Evolutionary conservation across 2,888 invertebrate genomes (phyloP), one percentile per base, ranked within the genome.

Genomic region (Dasysyrphus albostriatus): DNA sequence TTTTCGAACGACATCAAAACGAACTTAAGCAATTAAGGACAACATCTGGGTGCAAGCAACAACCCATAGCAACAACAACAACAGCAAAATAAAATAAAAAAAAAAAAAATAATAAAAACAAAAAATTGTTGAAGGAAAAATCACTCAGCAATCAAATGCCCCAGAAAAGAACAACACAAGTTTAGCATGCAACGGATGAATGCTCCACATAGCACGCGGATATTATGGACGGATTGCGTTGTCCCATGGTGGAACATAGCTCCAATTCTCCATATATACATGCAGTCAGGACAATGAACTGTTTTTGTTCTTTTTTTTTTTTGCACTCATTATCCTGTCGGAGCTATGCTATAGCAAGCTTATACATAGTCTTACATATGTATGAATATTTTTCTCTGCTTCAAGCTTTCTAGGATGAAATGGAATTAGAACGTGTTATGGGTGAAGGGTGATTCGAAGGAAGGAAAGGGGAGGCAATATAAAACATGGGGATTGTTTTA

Each of bases 11-110:
- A 87, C 87, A 87, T 82, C 87, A 61, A 87, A 87, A 82, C 75
- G 82, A 87, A 87, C 82, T 87, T 79, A 83, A 82, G 78, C 82
- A 87, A 87, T 87, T 87, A 87, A 75, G 78, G 83, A 79, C 82
- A 76, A 74, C 82, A 87, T 78, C 78, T 75, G 75, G 78, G 39
- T 87, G 82, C 72, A 75, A 54, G 73, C 61, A 59, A 37, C 42
- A 69, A 59, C 39, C 39, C 42, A 24, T 24, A 44, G 44, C 47
- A 67, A 47, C 34, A 80, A 24, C 51, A 80, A 80, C 14, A 72
- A 51, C 70, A 65, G 59, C 77, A 63, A 58, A 63, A 58, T n/a
- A 34, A 34, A 24, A 42, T 80, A 63, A 72, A 47, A 42, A 37
- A 72, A 0, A 34, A 19, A 39, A 79, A 74, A 37, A 37, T 65